Evolutionary conservation across 2,113 vertebrate species (phyloP), one percentile per base, ranked within the genome.

Genomic region (Mustela nigripes): DNA sequence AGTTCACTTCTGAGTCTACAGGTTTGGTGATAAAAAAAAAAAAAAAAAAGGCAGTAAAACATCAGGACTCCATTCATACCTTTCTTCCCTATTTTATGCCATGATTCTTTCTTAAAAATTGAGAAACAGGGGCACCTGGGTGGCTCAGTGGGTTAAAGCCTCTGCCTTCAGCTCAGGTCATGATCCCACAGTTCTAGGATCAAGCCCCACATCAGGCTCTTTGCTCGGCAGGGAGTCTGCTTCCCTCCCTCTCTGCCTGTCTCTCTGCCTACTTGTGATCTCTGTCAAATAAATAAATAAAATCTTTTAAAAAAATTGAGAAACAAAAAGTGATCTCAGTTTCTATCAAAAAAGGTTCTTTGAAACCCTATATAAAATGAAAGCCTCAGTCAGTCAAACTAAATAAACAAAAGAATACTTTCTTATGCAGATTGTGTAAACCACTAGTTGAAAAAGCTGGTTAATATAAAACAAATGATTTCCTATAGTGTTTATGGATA

Each of bases 1-100:
- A 99, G 92, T 67, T 99, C 95, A 48, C 96, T 94, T 94, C 96
- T 98, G 89, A 98, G 95, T 97, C 98, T 99, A 92, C 50, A 86
- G 73, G 71, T 67, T 21, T 24, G 10, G 76, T 53, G 58, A 22
- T 56, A 56, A 56, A 53, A 53, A 53, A 53, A 53, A 1, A 82
- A 36, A 53, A 1, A 82, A 36, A 86, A 7, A 89, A 74, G 88
- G 62, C 18, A 6, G 4, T n/a, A 5, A 80, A 56, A 4, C 3
- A 5, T 56, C 36, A 65, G 67, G 4, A 53, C 39, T 22, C 60
- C 2, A 53, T 73, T 39, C 5, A 2, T 3, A 0, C 76, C 79
- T 88, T 87, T 31, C 7, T 67, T 26, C 73, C 42, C 33, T 36
- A 0, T 5, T 86, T 86, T 31, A 36, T 1, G 24, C 48, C 22